Evolutionary conservation across 1,140 invertebrate species (phyloP).

Genomic region (Lethocerus indicus): DNA sequence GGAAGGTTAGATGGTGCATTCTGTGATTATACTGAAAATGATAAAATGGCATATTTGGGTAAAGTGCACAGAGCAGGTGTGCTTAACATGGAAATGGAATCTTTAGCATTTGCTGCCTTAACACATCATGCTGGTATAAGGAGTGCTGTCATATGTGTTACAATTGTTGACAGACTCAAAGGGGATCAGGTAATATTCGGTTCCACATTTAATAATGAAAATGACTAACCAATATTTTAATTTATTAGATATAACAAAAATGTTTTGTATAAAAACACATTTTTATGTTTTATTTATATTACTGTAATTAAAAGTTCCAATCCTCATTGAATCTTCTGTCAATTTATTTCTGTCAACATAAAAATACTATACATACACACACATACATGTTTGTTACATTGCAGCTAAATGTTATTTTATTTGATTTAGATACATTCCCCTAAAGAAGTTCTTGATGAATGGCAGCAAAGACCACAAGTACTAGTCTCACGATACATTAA

Average conservation of each 20-base stretch:
- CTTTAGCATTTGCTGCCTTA: slow-evolving; percentile 77
- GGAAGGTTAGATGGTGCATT: slow-evolving; percentile 91
- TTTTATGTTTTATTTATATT: no score
- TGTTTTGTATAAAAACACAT: no score
- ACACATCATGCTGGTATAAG: slow-evolving; percentile 88
- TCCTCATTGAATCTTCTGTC: no score
- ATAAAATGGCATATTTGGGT: slow-evolving; percentile 78
- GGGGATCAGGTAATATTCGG: slow-evolving; percentile 72
- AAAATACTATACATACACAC: no score
- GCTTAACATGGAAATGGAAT: slow-evolving; percentile 97
- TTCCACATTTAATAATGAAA: neutral
- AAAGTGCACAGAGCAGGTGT: slow-evolving; percentile 62
- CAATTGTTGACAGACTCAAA: slow-evolving; percentile 80
- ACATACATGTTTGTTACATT: no score
- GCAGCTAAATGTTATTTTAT: no score
- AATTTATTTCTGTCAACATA: no score
- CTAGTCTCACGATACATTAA: slow-evolving; percentile 78
- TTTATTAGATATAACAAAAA: no score
- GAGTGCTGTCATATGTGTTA: slow-evolving; percentile 85
- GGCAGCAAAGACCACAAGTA: slow-evolving; percentile 80
- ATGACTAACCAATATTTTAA: no score
- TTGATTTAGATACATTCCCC: slow-evolving; percentile 54
- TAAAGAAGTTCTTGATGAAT: slow-evolving; percentile 80
- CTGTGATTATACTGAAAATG: slow-evolving; percentile 77
- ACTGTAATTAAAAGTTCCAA: no score